Base-by-base conservation (phyloP, 2,888 invertebrate genomes). In the Baccha elongata region DNA sequence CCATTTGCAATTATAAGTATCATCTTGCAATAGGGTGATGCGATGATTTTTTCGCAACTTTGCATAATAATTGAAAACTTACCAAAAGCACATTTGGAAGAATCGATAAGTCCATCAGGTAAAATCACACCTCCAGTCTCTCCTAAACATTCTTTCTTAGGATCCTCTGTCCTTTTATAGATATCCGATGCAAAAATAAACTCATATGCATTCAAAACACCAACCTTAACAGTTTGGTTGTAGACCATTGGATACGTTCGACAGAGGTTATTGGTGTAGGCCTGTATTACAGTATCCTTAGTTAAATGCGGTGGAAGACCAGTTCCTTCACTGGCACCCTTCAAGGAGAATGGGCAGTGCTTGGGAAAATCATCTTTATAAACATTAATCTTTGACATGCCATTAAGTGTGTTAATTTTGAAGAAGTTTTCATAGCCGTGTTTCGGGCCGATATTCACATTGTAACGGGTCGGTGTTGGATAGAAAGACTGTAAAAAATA, bases 61-160 rank as follows among this genome's bases (percentile, higher is more conserved):
- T n/a, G n/a, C n/a, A n/a, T n/a, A n/a, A n/a, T n/a, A n/a, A n/a
- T n/a, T n/a, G n/a, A n/a, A n/a, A 46, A 19, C 68, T 91, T 88
- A 94, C 94, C 91, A 87, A 91, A 93, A 86, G 93, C 94, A 87
- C 95, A 95, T 80, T 92, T 92, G 0, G 94, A 93, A 0, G 93
- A 91, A 86, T 95, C 94, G 42, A 93, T 92, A 0, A 94, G 74
- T 0, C 95, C 95, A 10, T 91, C 87, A 0, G 92, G 93, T 4
- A 93, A 87, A 0, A 87, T 78, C 0, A 92, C 92, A 0, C 87
- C 86, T n/a, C 21, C 46, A 26, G 71, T 84, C 11, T 58, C 15
- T 5, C 19, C 15, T 1, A 72, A 35, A 19, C 85, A 85, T 23
- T 85, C 85, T 15, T 13, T 55, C 2, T 40, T 6, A 10, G 78